Base-by-base conservation (phyloP, 2,797 vertebrate genomes). In the Arnoldichthys spilopterus region DNA sequence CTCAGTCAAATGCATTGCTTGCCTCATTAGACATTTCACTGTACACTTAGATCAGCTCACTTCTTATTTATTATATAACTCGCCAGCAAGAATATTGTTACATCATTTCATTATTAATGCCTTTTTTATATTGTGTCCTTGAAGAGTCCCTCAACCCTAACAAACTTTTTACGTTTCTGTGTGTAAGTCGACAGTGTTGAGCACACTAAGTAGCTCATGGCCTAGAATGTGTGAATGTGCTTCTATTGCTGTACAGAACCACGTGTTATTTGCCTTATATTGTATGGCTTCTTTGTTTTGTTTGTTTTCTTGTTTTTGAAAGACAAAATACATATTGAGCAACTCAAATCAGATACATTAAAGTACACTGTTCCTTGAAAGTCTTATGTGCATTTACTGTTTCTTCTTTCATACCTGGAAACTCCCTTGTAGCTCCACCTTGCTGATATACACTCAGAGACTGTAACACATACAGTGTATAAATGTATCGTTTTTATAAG, bases 271-370 rank as follows among this genome's bases (percentile, higher is more conserved):
- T 91, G 94, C 94, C 47, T 91, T 93, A 93, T 92, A 94, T 94
- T 95, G 95, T 97, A 97, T 95, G 96, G 95, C 96, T 96, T 96
- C 92, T 90, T 93, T 96, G 94, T 94, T 89, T 93, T 93, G 94
- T 1, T 92, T 96, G 95, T 94, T 89, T 40, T 40, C 9, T 16
- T 49, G 12, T 56, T 93, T 94, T 93, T 95, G 95, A 95, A 93
- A 90, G 85, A 86, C 92, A 94, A 93, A 92, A 87, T 88, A 93
- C 89, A 90, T 88, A 92, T 89, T 92, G 92, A 91, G 87, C 89
- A 88, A 91, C 92, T 90, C 85, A 90, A 91, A 90, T 89, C 76
- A 85, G 86, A 91, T 92, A 92, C 91, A 91, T 92, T 88, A 88
- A 90, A 74, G 89, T 86, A 92, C 91, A 91, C 89, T 90, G 89